These are phyloP conservation scores for Zelleria hepariella DNA, from an alignment of 2,888 invertebrate species.

Conservation along the genomic window DNA sequence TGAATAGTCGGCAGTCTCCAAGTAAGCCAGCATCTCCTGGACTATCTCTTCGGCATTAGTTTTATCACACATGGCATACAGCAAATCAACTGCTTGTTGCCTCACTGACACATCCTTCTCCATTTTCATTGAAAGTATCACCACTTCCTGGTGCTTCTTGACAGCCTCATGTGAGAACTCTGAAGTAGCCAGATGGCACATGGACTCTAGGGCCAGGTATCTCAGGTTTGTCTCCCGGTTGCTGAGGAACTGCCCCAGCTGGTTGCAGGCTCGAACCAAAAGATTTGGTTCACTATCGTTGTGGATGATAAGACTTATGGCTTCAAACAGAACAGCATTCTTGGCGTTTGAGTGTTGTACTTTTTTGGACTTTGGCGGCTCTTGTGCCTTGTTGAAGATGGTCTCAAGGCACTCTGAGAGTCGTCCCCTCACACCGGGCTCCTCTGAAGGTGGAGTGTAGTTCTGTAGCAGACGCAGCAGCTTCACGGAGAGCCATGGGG, in stretches of 20 bases:
- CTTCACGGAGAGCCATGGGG: slow-evolving; percentile 99
- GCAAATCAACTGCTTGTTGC: slow-evolving; percentile 96
- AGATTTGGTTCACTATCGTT: slow-evolving; percentile 98
- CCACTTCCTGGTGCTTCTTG: slow-evolving; percentile 99
- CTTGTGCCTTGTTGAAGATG: slow-evolving; percentile 98
- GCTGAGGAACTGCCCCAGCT: slow-evolving; percentile 97
- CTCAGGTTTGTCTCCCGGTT: slow-evolving; percentile 98
- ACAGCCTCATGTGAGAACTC: slow-evolving; percentile 99
- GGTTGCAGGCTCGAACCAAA: slow-evolving; percentile 97
- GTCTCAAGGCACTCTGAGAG: slow-evolving; percentile 98
- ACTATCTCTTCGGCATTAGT: slow-evolving; percentile 99
- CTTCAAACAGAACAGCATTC: slow-evolving; percentile 99
- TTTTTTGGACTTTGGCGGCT: slow-evolving; percentile 99
- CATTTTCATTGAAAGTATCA: slow-evolving; percentile 99
- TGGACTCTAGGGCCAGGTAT: slow-evolving; percentile 97
- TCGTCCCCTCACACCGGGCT: slow-evolving; percentile 93
- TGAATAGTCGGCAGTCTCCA: slow-evolving; percentile 99
- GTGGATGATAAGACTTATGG: slow-evolving; percentile 99
- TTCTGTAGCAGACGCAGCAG: slow-evolving; percentile 95
- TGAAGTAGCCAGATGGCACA: slow-evolving; percentile 99
- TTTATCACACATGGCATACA: slow-evolving; percentile 99
- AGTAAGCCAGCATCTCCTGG: slow-evolving; percentile 98
- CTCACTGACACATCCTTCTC: slow-evolving; percentile 98
- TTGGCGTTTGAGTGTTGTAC: slow-evolving; percentile 99
- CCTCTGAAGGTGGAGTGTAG: slow-evolving; percentile 98